Evolutionary conservation across 1,140 invertebrate species (phyloP), one percentile per base, ranked within the genome.

Genomic region (Pseudomyrmex flavicornis): DNA sequence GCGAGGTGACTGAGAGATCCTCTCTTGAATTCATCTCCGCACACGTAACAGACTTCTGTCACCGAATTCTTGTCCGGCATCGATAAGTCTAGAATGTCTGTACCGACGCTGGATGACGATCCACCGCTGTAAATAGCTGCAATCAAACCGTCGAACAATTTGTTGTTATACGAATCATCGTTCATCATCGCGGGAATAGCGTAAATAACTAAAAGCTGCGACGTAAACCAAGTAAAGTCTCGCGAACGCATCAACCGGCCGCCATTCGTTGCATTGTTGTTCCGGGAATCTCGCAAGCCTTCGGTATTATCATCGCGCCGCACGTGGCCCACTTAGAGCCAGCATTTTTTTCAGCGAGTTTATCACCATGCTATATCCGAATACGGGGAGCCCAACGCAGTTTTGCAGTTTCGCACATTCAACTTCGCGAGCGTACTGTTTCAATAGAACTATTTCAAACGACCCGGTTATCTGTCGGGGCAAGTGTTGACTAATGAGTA

Each of bases 11-110:
- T 95, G 26, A 98, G 95, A 82, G 97, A 97, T 54, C 97, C 97
- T 75, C 97, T 95, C 80, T 96, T 96, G 91, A 97, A 97, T 92
- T 98, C 97, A 91, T 98, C 97, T n/a, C 97, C 97, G 92, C 98
- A 98, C 12, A 98, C 96, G 92, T 97, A 97, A 93, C 97, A 98
- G 22, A 98, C 97, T 95, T 98, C 97, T 59, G 97, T 98, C 75
- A 97, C 96, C 56, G 97, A 97, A 95, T 98, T 98, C 95, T 98
- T 98, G 91, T 98, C 97, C 2, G 98, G 97, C 97, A 98, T 98
- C 74, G 97, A 98, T 68, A 98, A 94, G 94, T 98, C 98, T 66
- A 98, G 94, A 86, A 98, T 97, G 90, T 98, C 97, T 15, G 96
- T 96, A 17, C 94, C 95, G 35, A 89, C 70, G 58, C 91, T 94